These are phyloP conservation scores for Linnaemya vulpina DNA, from an alignment of 2,888 invertebrate genomes.

Conservation along the genomic window DNA sequence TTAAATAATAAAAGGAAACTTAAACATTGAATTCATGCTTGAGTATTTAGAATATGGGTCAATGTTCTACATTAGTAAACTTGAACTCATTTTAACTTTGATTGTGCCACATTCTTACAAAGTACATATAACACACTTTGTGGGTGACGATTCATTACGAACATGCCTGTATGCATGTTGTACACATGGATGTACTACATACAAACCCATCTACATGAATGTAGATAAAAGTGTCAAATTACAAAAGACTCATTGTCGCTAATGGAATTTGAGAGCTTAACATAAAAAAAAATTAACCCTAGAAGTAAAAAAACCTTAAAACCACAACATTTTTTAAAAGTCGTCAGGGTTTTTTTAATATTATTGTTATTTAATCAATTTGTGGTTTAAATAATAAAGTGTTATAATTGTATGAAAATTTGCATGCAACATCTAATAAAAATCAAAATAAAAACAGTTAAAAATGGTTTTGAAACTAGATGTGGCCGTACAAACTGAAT, in stretches of 20 bases:
- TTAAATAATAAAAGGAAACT: background rate
- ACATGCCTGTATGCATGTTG: too few species aligned
- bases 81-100: slow-evolving; percentile 57
- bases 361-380: slow-evolving; percentile 10
- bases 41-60: slow-evolving; percentile 50
- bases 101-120: slow-evolving; percentile 5
- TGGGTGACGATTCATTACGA: background rate
- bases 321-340: slow-evolving; percentile 50
- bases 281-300: background rate
- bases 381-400: slow-evolving; percentile 41
- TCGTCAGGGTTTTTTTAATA: background rate
- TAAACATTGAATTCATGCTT: slow-evolving; percentile 2
- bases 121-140: background rate
- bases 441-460: slow-evolving; percentile 28
- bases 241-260: slow-evolving; percentile 42
- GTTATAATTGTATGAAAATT: background rate
- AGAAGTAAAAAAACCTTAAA: background rate
- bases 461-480: slow-evolving; percentile 75
- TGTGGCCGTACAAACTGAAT: slow-evolving; percentile 82
- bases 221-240: slow-evolving; percentile 13
- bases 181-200: too few species aligned
- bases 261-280: slow-evolving; percentile 39
- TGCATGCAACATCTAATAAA: background rate
- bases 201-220: background rate
- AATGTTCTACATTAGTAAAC: slow-evolving; percentile 54